Evolutionary conservation across 1,140 invertebrate genomes (phyloP).

Genomic region (Solenopsis invicta): DNA sequence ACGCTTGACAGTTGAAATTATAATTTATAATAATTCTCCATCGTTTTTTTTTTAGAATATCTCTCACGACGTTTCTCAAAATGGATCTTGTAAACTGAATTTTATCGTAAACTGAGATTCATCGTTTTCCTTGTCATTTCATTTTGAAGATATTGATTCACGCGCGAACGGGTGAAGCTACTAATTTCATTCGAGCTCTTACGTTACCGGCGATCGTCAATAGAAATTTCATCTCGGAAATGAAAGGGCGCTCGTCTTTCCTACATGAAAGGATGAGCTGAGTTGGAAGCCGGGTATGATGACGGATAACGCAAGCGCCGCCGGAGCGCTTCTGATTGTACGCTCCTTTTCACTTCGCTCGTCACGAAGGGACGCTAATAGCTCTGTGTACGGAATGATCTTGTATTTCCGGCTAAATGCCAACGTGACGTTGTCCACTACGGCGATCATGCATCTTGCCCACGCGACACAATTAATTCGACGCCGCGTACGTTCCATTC

Average conservation of each 20-base stretch:
- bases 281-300: neutral
- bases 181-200: conserved; percentile 44
- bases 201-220: conserved; percentile 22
- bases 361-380: conserved; percentile 56
- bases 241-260: conserved; percentile 40
- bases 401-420: conserved; percentile 45
- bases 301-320: conserved; percentile 58
- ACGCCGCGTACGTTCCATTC: neutral
- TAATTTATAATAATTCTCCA: neutral
- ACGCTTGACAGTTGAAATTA: neutral
- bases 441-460: conserved; percentile 31
- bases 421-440: conserved; percentile 27
- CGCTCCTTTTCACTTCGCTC: conserved; percentile 41
- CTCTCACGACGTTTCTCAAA: neutral
- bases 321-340: conserved; percentile 35
- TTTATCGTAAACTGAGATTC: neutral
- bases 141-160: neutral
- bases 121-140: neutral
- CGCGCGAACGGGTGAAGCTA: neutral
- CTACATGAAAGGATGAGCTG: conserved; percentile 21
- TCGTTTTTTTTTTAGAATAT: neutral
- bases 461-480: conserved; percentile 67
- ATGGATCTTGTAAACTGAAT: neutral
- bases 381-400: conserved; percentile 30
- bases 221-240: conserved; percentile 65